Conservation (phyloP, 1,140 invertebrate species). For the Drosophila funebris region DNA sequence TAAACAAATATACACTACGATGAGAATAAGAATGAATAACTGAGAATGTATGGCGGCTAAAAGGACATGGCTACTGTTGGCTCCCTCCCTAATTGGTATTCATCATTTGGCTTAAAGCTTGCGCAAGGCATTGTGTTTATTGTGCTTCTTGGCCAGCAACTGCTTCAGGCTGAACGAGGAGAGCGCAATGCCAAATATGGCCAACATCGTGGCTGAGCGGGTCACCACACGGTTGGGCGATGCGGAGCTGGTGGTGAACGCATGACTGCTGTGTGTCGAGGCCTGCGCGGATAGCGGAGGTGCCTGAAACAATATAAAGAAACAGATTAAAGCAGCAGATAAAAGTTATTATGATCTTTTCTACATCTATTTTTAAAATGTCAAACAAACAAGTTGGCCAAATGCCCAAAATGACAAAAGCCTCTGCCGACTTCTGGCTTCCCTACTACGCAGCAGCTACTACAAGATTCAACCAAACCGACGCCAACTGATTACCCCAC, state of each 20-base stretch:
- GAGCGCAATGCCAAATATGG: slow-evolving; percentile 85
- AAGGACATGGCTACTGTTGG: slow-evolving; percentile 29
- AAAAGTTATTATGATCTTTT: neutral
- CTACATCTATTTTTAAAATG: slow-evolving; percentile 44
- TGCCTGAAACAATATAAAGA: slow-evolving; percentile 44
- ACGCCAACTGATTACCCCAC: slow-evolving; percentile 13
- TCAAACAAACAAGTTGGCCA: slow-evolving; percentile 62
- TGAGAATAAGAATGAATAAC: slow-evolving; percentile 15
- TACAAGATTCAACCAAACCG: no score
- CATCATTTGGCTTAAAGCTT: slow-evolving; percentile 58
- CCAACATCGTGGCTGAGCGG: slow-evolving; percentile 85
- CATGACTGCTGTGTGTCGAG: slow-evolving; percentile 63
- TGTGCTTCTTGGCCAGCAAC: slow-evolving; percentile 84
- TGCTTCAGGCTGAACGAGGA: slow-evolving; percentile 87
- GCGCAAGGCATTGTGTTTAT: slow-evolving; percentile 58
- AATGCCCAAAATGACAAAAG: slow-evolving; percentile 42
- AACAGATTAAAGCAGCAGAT: neutral
- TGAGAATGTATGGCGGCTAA: slow-evolving; percentile 4
- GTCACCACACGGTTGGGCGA: slow-evolving; percentile 85
- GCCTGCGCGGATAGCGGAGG: slow-evolving; percentile 61
- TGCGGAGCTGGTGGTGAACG: slow-evolving; percentile 71
- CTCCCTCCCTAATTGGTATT: neutral
- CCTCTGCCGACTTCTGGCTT: neutral
- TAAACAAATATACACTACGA: slow-evolving; percentile 68
- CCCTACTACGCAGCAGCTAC: slow-evolving; percentile 63